Conservation (phyloP, 1,140 invertebrate species). For the Aphelenchoides besseyi region DNA sequence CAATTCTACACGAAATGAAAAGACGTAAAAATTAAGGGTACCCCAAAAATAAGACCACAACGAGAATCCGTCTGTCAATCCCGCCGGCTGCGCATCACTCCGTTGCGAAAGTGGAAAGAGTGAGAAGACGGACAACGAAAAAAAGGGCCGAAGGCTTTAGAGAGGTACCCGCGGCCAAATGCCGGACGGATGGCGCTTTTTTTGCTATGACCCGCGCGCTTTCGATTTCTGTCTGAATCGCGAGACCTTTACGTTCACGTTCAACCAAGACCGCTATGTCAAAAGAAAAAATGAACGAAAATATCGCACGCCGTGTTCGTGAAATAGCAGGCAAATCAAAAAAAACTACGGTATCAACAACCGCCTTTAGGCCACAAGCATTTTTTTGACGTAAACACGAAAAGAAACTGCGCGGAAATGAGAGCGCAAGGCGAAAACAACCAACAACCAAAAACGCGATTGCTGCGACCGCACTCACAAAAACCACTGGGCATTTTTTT, state of each 20-base stretch:
- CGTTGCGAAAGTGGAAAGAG: not conserved
- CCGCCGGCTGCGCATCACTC: not conserved
- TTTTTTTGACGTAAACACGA: not conserved
- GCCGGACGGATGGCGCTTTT: too few relatives aligned
- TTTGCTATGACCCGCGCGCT: not conserved
- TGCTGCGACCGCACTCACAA: not conserved
- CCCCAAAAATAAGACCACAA: too few relatives aligned
- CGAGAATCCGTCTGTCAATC: not conserved
- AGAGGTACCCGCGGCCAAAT: not conserved
- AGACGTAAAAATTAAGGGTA: too few relatives aligned
- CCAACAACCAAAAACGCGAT: not conserved
- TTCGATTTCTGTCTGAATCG: not conserved
- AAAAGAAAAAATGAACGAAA: too few relatives aligned
- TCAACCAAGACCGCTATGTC: not conserved
- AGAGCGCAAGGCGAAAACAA: not conserved
- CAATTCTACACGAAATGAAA: too few relatives aligned
- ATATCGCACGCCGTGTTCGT: too few relatives aligned
- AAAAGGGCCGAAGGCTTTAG: not conserved
- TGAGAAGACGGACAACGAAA: not conserved
- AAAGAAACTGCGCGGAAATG: not conserved
- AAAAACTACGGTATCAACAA: not conserved
- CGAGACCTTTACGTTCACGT: not conserved
- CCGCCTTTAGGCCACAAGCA: not conserved
- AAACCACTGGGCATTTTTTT: not conserved
- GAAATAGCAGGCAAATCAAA: not conserved